These are phyloP conservation scores for Phytoseiulus persimilis DNA, from an alignment of 2,888 invertebrate species.

Conservation along the genomic window DNA sequence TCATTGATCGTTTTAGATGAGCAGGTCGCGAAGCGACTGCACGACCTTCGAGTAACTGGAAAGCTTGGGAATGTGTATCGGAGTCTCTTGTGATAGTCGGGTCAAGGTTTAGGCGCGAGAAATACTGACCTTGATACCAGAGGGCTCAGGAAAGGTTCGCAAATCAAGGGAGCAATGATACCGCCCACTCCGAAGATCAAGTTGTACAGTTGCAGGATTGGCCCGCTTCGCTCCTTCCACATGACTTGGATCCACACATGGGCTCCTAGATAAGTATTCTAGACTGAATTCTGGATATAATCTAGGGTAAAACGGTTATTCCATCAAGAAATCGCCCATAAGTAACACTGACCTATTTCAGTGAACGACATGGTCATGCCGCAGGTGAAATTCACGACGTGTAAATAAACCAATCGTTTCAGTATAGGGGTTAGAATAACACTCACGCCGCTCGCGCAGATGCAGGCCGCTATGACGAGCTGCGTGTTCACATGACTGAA, in stretches of 20 bases:
- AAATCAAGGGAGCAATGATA: constrained; percentile 9
- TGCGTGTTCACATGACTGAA: neutral
- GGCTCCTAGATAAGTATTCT: neutral
- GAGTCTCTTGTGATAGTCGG: too few relatives aligned
- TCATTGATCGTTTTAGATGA: too few relatives aligned
- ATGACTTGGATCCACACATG: constrained; percentile 16
- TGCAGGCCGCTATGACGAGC: constrained; percentile 1
- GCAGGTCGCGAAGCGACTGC: too few relatives aligned
- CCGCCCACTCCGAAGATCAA: constrained; percentile 18
- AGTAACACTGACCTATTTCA: neutral
- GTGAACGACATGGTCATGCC: neutral
- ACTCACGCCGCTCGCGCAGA: neutral
- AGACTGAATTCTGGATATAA: too few relatives aligned
- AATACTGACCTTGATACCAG: neutral
- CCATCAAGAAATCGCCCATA: too few relatives aligned
- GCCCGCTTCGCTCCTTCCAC: neutral
- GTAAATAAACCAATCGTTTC: neutral
- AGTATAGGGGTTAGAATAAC: neutral
- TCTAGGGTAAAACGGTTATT: too few relatives aligned
- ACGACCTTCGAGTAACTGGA: too few relatives aligned
- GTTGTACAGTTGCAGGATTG: constrained; percentile 1
- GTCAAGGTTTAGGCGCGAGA: too few relatives aligned
- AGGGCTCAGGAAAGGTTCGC: constrained; percentile 31
- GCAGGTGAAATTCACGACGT: neutral
- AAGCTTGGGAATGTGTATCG: too few relatives aligned